phyloP scores from a whole-genome alignment of 2,888 invertebrate genomes.

The Zelleria hepariella region DNA sequence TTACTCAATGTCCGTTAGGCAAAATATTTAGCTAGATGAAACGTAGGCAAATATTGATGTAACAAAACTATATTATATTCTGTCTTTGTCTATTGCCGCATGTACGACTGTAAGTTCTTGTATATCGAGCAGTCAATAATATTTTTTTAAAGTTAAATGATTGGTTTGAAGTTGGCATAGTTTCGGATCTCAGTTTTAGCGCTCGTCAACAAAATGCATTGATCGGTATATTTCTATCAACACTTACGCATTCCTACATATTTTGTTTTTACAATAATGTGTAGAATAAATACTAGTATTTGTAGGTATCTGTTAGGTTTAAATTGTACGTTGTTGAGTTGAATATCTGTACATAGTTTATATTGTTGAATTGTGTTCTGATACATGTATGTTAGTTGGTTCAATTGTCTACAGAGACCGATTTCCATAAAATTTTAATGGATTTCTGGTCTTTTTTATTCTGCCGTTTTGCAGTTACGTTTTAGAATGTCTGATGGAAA shows the following conservation, averaged over 20 bases:
- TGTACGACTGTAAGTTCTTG: too few relatives aligned
- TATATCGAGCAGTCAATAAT: too few relatives aligned
- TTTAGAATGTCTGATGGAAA: too few relatives aligned
- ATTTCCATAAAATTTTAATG: too few relatives aligned
- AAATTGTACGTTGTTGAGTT: constrained; percentile 41
- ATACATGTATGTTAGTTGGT: constrained; percentile 18
- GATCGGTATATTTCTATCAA: background rate
- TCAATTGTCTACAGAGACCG: too few relatives aligned
- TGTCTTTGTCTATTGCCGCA: too few relatives aligned
- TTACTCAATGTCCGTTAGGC: background rate
- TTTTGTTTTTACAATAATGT: background rate
- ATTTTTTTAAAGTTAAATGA: too few relatives aligned
- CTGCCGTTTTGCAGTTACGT: too few relatives aligned
- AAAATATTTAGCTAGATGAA: background rate
- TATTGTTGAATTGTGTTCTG: constrained; percentile 29
- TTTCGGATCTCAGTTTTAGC: background rate
- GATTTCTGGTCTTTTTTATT: too few relatives aligned
- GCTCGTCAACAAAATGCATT: background rate
- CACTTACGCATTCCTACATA: background rate
- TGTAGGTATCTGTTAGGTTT: background rate
- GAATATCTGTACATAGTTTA: constrained; percentile 49
- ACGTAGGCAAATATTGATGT: background rate
- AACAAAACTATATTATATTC: background rate
- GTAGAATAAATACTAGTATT: background rate
- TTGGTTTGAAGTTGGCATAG: background rate